Conservation (phyloP, 92 coral and sea anemone genomes). For the Epizoanthus stellaris region DNA sequence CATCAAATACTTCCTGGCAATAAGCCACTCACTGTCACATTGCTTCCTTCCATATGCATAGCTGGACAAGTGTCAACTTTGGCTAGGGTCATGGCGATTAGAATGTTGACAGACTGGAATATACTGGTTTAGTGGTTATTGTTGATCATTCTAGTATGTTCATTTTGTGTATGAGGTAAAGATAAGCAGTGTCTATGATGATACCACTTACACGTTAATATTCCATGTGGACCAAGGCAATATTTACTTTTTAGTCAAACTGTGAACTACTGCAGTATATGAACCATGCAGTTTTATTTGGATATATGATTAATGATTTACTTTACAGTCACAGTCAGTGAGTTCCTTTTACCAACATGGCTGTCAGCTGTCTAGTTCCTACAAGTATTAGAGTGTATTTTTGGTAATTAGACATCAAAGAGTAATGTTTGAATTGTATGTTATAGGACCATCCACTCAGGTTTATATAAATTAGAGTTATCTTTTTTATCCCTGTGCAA, state of each 20-base stretch:
- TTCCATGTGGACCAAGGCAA: no score
- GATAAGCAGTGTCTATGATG: no score
- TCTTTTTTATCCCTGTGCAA: background rate
- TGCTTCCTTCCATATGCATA: background rate
- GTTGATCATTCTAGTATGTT: no score
- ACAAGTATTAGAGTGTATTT: background rate
- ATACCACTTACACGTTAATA: no score
- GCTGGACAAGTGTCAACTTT: background rate
- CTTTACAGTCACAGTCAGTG: background rate
- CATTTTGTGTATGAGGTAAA: no score
- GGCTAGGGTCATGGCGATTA: background rate
- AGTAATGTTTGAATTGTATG: no score
- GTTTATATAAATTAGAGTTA: no score
- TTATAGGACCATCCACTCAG: no score
- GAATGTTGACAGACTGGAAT: no score
- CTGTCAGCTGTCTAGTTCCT: background rate
- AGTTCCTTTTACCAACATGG: background rate
- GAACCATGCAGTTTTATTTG: constrained; percentile 1
- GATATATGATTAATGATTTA: background rate
- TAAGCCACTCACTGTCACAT: constrained; percentile 3
- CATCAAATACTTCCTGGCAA: constrained; percentile 15
- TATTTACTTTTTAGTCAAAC: background rate
- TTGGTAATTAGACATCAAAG: no score
- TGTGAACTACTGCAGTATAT: background rate
- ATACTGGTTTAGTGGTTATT: no score